Evolutionary conservation across 2,113 vertebrate species (phyloP), one percentile per base, ranked within the genome.

Genomic region (Asarcornis scutulata): DNA sequence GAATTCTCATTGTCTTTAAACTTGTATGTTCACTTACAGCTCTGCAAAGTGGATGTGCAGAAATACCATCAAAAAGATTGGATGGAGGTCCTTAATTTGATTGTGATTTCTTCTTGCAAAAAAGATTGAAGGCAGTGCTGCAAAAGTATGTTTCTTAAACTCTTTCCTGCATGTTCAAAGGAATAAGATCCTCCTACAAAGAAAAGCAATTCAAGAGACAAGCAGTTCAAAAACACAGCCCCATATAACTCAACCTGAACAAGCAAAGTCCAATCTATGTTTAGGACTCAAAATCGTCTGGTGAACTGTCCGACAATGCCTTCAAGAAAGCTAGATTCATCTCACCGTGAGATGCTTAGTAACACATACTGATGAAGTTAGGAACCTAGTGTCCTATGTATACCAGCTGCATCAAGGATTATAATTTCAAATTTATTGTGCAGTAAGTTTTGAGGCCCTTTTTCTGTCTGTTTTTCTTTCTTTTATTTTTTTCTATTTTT

Each of bases 231-330:
- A 81, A 50, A 36, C 32, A 53, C 18, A 9, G 3, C 0, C 1
- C 16, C 0, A 0, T 9, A 32, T 21, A 58, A 1, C 26, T 85
- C 38, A 73, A 1, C 4, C 11, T 52, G 36, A 74, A 46, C 7
- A 77, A 44, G 6, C 5, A 48, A 83, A 83, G 11, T 58, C 32
- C 1, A 3, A 8, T 58, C 21, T 31, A 75, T 1, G 2, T 86
- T 86, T 31, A 42, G 25, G 60, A 31, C 50, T 90, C 34, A 67
- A 14, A 93, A 67, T 27, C 32, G 4, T 46, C 74, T 69, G 32
- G 25, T 64, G 10, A 3, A 36, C 16, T 78, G 8, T 62, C 48
- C 77, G 60, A 80, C 74, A 14, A 4, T 67, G 21, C 13, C 10
- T 83, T 86, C 27, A 75, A 25, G 56, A 59, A 69, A 32, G 32